A percentile compares a stretch with the other conserved stretches of the same genome.
phyloP scores from a whole-genome alignment of 2,797 vertebrate genomes.

The Esox lucius region DNA sequence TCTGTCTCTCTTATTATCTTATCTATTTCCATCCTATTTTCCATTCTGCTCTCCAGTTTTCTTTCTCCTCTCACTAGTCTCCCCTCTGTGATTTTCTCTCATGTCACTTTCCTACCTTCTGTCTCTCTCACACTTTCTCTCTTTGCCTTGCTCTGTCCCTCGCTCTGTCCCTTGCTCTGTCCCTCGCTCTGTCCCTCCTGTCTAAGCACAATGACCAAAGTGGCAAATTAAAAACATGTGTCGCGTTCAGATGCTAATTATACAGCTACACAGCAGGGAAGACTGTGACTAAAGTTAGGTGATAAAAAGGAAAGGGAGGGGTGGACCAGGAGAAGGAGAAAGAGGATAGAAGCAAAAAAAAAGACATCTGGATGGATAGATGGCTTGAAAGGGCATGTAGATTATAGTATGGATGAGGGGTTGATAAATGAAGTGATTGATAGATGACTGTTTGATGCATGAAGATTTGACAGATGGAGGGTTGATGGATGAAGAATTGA shows the following conservation, averaged over 20 bases:
- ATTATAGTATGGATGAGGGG: not conserved
- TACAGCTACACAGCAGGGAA: constrained; percentile 44
- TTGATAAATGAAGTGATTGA: not conserved
- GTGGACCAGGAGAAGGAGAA: not conserved
- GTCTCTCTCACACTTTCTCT: not conserved
- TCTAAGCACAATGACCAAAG: constrained; percentile 51
- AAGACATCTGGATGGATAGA: not conserved
- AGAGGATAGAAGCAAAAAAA: constrained; percentile 33
- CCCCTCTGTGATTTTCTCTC: not conserved
- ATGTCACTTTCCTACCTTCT: not conserved
- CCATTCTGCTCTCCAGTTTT: not conserved
- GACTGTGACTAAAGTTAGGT: constrained; percentile 42
- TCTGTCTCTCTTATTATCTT: not conserved
- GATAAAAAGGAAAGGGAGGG: constrained; percentile 40
- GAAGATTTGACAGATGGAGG: too few species aligned
- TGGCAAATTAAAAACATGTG: constrained; percentile 77
- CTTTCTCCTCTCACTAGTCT: constrained; percentile 1
- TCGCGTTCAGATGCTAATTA: constrained; percentile 73
- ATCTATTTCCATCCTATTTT: not conserved
- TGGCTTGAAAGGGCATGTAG: not conserved
- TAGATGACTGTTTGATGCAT: not conserved
- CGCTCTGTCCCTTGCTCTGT: not conserved
- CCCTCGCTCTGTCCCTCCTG: constrained; percentile 38
- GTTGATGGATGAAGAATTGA: too few species aligned
- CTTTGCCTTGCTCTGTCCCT: not conserved